A percentile compares a stretch with the other conserved stretches of the same genome.
Evolutionary conservation across 2,888 invertebrate species (phyloP).

Genomic region (Stenurella melanura): DNA sequence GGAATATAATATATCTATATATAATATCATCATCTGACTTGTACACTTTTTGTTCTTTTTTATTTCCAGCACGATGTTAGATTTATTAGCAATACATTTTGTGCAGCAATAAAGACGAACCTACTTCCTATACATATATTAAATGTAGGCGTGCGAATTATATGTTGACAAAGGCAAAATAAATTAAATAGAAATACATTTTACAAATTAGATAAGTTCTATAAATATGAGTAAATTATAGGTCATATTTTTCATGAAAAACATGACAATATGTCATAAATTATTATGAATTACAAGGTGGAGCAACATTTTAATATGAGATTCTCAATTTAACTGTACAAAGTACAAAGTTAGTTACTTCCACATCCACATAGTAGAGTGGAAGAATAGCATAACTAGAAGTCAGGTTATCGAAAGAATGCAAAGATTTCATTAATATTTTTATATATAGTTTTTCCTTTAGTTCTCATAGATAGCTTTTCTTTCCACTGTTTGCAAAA

Average conservation of each 20-base stretch:
- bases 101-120: background rate
- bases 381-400: no score
- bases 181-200: background rate
- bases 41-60: background rate
- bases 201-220: background rate
- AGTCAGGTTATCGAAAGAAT: no score
- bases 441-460: no score
- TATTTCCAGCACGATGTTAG: background rate
- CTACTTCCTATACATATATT: background rate
- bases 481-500: no score
- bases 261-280: background rate
- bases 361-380: no score
- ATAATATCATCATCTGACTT: background rate
- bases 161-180: background rate
- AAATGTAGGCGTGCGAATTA: constrained; percentile 1
- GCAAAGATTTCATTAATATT: no score
- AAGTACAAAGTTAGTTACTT: no score
- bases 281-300: background rate
- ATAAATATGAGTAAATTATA: background rate
- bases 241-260: background rate
- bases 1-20: no score
- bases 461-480: no score
- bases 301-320: background rate
- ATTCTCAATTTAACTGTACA: background rate
- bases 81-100: background rate